These are phyloP conservation scores for Papilio polytes DNA, from an alignment of 1,140 invertebrate genomes.

Conservation along the genomic window DNA sequence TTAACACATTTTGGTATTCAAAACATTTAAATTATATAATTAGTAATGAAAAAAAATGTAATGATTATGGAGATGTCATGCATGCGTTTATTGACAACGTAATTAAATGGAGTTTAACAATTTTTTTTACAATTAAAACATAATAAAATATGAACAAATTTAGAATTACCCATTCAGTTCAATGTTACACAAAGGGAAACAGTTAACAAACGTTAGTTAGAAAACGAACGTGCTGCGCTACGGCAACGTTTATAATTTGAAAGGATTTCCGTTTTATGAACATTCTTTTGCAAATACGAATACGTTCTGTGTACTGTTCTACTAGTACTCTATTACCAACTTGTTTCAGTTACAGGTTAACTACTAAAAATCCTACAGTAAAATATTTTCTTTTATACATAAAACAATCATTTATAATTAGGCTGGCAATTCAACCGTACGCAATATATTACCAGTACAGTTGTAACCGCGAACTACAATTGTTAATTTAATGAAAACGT, in stretches of 20 bases:
- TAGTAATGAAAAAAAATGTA: too few relatives aligned
- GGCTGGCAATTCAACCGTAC: constrained; percentile 4
- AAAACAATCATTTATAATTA: constrained; percentile 13
- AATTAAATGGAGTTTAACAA: too few relatives aligned
- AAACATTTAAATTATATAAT: too few relatives aligned
- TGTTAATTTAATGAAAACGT: constrained; percentile 28
- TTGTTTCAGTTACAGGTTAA: not conserved
- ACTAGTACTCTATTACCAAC: not conserved
- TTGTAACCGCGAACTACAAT: constrained; percentile 1
- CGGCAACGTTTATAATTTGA: not conserved
- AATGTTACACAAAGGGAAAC: not conserved
- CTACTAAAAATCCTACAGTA: not conserved
- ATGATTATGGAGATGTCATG: too few relatives aligned
- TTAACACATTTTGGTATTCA: too few relatives aligned
- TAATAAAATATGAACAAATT: too few relatives aligned
- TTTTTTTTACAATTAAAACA: too few relatives aligned
- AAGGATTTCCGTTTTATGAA: not conserved
- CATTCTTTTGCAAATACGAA: not conserved
- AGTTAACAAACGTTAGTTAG: not conserved
- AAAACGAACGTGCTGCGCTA: not conserved
- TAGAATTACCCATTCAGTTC: not conserved
- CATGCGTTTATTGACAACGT: too few relatives aligned
- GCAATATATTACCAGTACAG: constrained; percentile 18
- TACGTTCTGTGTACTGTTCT: not conserved
- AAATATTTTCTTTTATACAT: not conserved